A percentile compares a stretch with the other conserved stretches of the same genome.
phyloP scores from a whole-genome alignment of 2,797 vertebrate genomes.

The Manis crassicaudata region DNA sequence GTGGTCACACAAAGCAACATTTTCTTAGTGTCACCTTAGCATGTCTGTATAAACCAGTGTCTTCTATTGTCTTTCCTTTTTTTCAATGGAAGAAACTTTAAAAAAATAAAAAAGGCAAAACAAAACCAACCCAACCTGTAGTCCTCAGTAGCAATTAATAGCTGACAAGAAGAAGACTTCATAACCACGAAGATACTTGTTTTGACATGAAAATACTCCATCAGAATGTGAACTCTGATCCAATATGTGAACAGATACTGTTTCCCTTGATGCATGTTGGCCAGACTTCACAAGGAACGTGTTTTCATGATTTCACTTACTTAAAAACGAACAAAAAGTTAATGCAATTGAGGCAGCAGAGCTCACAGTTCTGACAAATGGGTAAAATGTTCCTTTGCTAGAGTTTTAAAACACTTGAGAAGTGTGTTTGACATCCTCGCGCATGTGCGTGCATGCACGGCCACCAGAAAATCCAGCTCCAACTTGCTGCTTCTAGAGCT shows the following conservation, averaged over 20 bases:
- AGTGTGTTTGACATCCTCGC: conserved; percentile 56
- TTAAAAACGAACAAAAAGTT: conserved; percentile 72
- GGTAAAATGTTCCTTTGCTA: conserved; percentile 66
- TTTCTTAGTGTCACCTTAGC: neutral
- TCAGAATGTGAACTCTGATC: conserved; percentile 32
- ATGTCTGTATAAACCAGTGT: conserved; percentile 33
- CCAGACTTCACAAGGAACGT: conserved; percentile 52
- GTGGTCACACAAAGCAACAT: neutral
- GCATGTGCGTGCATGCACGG: neutral
- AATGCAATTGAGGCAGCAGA: conserved; percentile 25
- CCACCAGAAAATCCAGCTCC: conserved; percentile 58
- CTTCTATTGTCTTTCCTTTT: conserved; percentile 42
- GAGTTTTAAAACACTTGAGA: conserved; percentile 36
- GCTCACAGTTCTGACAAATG: conserved; percentile 66
- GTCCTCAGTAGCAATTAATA: conserved; percentile 8
- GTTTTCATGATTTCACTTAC: conserved; percentile 54
- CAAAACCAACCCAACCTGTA: neutral
- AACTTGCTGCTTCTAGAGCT: conserved; percentile 42
- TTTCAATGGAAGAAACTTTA: conserved; percentile 7
- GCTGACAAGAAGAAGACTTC: conserved; percentile 52
- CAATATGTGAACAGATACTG: neutral
- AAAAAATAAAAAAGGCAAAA: neutral
- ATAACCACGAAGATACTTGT: conserved; percentile 24
- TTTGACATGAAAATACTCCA: conserved; percentile 42
- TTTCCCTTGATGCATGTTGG: conserved; percentile 60